A percentile compares a stretch with the other conserved stretches of the same genome.
phyloP scores from a whole-genome alignment of 92 coral and sea anemone genomes.

The Virgularia gustaviana region DNA sequence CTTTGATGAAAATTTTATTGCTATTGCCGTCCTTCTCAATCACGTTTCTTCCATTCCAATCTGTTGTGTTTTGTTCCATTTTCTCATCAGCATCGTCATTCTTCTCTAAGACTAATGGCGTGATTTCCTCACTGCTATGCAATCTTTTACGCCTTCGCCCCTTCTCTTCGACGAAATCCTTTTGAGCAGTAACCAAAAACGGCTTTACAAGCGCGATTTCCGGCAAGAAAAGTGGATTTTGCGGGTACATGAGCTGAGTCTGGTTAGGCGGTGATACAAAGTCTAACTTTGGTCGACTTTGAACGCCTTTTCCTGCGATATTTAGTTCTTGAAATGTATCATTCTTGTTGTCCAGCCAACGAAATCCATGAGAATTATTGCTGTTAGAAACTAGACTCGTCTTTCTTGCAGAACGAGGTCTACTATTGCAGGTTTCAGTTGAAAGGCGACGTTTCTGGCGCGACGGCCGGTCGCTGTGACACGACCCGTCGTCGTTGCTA shows the following conservation, averaged over 20 bases:
- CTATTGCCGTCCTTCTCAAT: background rate
- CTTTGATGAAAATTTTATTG: background rate
- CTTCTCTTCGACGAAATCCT: background rate
- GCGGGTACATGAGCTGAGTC: background rate
- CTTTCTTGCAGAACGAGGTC: background rate
- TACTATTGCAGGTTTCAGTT: background rate
- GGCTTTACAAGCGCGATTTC: background rate
- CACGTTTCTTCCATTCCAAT: background rate
- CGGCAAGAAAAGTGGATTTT: slow-evolving; percentile 10
- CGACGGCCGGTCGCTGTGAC: too few relatives aligned
- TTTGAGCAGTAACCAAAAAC: background rate
- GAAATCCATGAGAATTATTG: slow-evolving; percentile 25
- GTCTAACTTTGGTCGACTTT: background rate
- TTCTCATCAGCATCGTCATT: background rate
- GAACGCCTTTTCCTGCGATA: slow-evolving; percentile 17
- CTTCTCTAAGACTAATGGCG: too few relatives aligned
- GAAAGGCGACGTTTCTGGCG: background rate
- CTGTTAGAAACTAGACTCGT: background rate
- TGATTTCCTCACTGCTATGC: background rate
- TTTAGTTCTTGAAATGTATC: slow-evolving; percentile 2
- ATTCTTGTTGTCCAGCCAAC: slow-evolving; percentile 7
- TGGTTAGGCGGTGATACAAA: too few relatives aligned
- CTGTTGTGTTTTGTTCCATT: background rate
- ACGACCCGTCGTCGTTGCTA: too few relatives aligned
- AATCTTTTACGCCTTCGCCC: background rate